phyloP scores from a whole-genome alignment of 2,113 vertebrate species.

The Lamprotornis superbus region DNA sequence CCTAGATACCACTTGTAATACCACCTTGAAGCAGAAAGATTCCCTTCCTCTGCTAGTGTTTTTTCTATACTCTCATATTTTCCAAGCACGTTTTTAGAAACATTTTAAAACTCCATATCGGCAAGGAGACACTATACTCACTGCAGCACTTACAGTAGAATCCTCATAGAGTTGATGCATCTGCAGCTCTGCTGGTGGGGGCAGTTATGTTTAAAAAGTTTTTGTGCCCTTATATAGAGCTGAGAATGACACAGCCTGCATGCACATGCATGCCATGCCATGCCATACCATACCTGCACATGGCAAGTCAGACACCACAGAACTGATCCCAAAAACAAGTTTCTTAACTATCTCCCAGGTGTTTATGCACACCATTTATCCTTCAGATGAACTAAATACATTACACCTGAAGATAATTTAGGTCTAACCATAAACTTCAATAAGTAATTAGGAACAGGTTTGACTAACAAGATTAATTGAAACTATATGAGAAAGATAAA shows the following conservation, averaged over 20 bases:
- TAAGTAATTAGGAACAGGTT: neutral
- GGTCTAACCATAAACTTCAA: neutral
- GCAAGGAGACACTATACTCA: neutral
- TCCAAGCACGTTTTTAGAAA: neutral
- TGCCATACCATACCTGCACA: accelerated
- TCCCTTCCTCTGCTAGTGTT: neutral
- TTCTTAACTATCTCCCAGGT: neutral
- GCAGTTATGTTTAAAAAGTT: neutral
- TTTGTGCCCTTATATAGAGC: neutral
- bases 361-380: neutral
- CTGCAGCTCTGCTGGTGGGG: neutral
- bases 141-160: neutral
- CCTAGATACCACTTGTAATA: neutral
- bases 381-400: neutral
- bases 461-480: neutral
- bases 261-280: no score
- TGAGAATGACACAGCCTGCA: neutral
- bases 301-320: neutral
- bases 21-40: neutral
- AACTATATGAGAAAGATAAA: neutral
- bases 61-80: neutral
- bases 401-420: neutral
- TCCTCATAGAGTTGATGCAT: neutral
- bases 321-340: neutral
- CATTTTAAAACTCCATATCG: neutral